Evolutionary conservation across 2,888 invertebrate species (phyloP).

Genomic region (Drosophila pullipes): DNA sequence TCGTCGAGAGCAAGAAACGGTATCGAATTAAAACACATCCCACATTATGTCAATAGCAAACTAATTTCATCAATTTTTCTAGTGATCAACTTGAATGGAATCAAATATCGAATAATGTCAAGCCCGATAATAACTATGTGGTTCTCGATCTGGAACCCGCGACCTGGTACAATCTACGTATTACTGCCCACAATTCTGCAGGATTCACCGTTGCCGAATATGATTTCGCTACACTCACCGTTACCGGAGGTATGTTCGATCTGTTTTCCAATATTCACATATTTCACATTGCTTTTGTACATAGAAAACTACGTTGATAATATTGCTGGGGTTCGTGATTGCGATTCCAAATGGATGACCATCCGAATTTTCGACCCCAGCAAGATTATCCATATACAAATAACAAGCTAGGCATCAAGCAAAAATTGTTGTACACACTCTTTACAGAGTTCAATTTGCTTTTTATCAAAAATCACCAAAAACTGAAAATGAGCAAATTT

Average conservation of each 20-base stretch:
- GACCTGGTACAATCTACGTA: conserved; percentile 96
- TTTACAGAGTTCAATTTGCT: conserved; percentile 68
- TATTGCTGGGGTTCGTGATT: conserved; percentile 25
- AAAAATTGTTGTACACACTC: conserved; percentile 52
- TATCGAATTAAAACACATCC: conserved; percentile 83
- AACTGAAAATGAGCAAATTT: conserved; percentile 61
- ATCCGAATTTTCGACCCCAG: neutral
- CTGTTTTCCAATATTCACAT: conserved; percentile 79
- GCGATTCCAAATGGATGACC: neutral
- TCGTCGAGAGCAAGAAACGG: conserved; percentile 97
- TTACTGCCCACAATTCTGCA: conserved; percentile 97
- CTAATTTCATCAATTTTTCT: conserved; percentile 12
- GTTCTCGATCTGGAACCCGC: conserved; percentile 96
- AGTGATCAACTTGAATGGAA: conserved; percentile 96
- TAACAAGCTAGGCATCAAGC: conserved; percentile 78
- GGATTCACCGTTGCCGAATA: conserved; percentile 98
- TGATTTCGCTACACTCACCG: conserved; percentile 97
- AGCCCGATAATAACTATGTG: conserved; percentile 95
- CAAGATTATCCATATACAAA: conserved; percentile 81
- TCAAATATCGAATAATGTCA: conserved; percentile 96
- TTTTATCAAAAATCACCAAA: conserved; percentile 52
- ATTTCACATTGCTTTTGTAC: conserved; percentile 84
- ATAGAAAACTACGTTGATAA: conserved; percentile 82
- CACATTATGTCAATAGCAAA: accelerated
- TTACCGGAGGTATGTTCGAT: conserved; percentile 93